Evolutionary conservation across 35 echinoderm and acorn worm species (phyloP).

Genomic region (Antedon bifida): DNA sequence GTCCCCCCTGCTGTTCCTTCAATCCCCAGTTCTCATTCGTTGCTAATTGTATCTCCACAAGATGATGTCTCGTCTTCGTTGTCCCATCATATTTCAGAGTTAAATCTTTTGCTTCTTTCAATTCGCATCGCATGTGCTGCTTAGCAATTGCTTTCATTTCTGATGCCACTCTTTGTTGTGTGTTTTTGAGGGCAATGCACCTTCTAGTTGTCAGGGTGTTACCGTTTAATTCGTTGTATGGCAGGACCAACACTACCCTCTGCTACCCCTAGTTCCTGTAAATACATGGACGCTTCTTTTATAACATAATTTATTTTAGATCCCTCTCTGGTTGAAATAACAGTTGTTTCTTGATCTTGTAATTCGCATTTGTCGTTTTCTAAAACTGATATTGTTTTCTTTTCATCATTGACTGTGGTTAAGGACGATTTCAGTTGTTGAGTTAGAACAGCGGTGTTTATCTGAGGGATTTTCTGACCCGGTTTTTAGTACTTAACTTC

Average conservation of each 20-base stretch:
- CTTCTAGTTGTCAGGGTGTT: neutral
- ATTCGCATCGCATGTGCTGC: neutral
- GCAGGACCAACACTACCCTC: neutral
- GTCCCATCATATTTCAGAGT: conserved; percentile 28
- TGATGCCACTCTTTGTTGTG: neutral
- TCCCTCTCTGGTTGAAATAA: too few species aligned
- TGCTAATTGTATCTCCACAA: conserved; percentile 4
- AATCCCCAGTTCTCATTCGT: neutral
- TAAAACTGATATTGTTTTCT: too few species aligned
- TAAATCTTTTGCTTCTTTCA: too few species aligned
- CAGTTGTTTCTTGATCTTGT: too few species aligned
- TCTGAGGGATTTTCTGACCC: too few species aligned
- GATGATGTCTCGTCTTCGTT: conserved; percentile 1
- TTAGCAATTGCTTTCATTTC: neutral
- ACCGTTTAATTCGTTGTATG: neutral
- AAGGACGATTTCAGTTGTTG: too few species aligned
- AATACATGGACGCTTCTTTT: neutral
- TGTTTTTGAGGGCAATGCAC: neutral
- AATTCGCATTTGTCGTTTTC: too few species aligned
- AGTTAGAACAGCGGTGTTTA: too few species aligned
- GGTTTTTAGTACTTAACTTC: too few species aligned
- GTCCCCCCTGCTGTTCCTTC: neutral
- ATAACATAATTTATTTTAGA: neutral
- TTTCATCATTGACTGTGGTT: too few species aligned
- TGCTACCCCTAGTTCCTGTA: neutral